These are phyloP conservation scores for Platorchestia sp. DNA, from an alignment of 1,140 invertebrate genomes.

Conservation along the genomic window DNA sequence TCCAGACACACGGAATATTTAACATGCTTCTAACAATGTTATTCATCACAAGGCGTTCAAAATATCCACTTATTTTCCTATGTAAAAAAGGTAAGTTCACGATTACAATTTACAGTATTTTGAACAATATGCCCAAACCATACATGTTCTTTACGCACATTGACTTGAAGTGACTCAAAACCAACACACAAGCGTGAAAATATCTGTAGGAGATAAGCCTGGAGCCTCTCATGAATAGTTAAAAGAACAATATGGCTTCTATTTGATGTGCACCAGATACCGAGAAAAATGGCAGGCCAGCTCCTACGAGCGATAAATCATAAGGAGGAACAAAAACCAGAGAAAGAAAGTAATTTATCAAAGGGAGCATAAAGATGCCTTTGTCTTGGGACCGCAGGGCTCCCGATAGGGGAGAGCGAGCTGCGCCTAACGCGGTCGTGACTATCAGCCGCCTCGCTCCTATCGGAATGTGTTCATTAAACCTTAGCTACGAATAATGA, in stretches of 20 bases:
- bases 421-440: background rate
- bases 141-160: background rate
- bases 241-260: constrained; percentile 55
- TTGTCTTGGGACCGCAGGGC: background rate
- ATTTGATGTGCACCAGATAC: constrained; percentile 53
- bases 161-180: background rate
- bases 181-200: background rate
- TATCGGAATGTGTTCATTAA: constrained; percentile 47
- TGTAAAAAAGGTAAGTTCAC: background rate
- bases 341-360: constrained; percentile 56
- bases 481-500: background rate
- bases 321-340: constrained; percentile 33
- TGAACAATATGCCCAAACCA: background rate
- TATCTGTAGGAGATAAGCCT: background rate
- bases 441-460: background rate
- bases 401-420: background rate
- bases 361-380: constrained; percentile 51
- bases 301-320: constrained; percentile 42
- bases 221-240: constrained; percentile 35
- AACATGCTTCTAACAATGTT: too few species aligned
- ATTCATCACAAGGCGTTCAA: background rate
- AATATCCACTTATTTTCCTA: background rate
- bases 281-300: constrained; percentile 45
- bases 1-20: too few species aligned
- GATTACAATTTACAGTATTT: background rate